Percentiles rank a stretch among this genome's conserved stretches.
phyloP scores from a whole-genome alignment of 2,888 invertebrate species.

The Zele albiditarsus region DNA sequence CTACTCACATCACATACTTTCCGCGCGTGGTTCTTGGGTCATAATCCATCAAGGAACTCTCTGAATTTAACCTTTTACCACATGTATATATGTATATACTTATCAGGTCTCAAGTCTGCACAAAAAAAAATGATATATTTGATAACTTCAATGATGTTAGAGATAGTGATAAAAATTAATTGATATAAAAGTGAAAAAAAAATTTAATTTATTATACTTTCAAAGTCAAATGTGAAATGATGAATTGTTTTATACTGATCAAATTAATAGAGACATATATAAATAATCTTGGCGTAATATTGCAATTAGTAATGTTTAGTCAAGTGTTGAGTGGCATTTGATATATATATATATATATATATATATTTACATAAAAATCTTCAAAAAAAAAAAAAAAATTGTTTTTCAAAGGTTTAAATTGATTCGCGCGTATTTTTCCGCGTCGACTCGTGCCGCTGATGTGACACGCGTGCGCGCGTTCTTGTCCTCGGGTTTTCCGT shows the following conservation, averaged over 20 bases:
- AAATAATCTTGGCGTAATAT: neutral
- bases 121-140: neutral
- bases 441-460: neutral
- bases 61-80: no score
- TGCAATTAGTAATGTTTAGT: neutral
- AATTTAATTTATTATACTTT: neutral
- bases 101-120: no score
- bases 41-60: neutral
- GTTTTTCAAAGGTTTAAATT: neutral
- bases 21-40: neutral
- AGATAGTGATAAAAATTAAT: neutral
- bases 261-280: neutral
- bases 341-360: neutral
- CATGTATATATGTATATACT: neutral
- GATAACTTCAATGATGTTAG: neutral
- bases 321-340: neutral
- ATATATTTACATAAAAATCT: neutral
- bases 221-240: neutral
- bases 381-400: neutral
- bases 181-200: neutral
- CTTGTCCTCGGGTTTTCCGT: neutral
- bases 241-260: neutral
- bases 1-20: neutral
- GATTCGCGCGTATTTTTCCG: conserved; percentile 22
- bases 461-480: conserved; percentile 11